A percentile compares a stretch with the other conserved stretches of the same genome.
phyloP scores from a whole-genome alignment of 2,888 invertebrate genomes.

The Erannis defoliaria region DNA sequence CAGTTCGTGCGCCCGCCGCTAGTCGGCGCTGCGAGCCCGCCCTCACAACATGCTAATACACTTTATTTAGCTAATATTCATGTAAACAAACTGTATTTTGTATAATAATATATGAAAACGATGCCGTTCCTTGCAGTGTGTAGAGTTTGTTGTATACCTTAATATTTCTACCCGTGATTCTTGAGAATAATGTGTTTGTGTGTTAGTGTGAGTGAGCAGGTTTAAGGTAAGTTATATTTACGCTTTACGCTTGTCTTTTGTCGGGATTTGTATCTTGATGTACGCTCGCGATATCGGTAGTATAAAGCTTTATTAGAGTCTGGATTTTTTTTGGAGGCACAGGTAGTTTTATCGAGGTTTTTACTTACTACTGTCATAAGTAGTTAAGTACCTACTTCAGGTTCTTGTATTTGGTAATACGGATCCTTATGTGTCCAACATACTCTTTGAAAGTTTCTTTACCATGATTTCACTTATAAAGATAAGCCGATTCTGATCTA shows the following conservation, averaged over 20 bases:
- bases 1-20: constrained; percentile 71
- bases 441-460: no score
- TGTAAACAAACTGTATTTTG: constrained; percentile 80
- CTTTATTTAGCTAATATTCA: constrained; percentile 68
- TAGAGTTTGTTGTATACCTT: constrained; percentile 50
- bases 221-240: constrained; percentile 58
- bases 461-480: no score
- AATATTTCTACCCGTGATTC: constrained; percentile 22
- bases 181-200: constrained; percentile 29
- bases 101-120: constrained; percentile 52
- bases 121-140: constrained; percentile 52
- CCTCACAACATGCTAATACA: constrained; percentile 73
- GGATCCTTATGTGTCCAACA: no score
- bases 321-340: constrained; percentile 1
- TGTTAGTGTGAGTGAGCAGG: constrained; percentile 45
- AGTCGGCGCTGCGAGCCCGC: constrained; percentile 82
- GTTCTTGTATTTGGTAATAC: not conserved
- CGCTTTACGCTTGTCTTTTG: constrained; percentile 44
- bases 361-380: no score
- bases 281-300: constrained; percentile 37
- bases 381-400: not conserved
- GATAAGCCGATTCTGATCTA: no score
- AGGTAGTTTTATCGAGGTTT: not conserved
- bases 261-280: constrained; percentile 39
- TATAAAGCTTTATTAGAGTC: constrained; percentile 32